Conservation (phyloP, 2,888 invertebrate species). For the Zeuzera pyrina region DNA sequence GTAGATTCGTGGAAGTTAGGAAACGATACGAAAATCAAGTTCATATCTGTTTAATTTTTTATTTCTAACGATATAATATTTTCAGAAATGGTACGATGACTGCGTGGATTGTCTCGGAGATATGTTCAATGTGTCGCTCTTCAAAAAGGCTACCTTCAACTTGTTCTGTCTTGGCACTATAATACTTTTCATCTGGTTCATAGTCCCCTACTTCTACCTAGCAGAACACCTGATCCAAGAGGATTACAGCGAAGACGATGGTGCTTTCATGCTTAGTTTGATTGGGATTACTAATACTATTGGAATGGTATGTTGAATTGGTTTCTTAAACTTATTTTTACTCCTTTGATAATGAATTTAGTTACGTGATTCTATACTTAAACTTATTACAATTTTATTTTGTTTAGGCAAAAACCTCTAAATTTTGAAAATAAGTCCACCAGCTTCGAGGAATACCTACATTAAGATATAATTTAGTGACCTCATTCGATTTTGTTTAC, state of each 20-base stretch:
- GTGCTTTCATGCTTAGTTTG: conserved; percentile 85
- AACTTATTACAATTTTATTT: no score
- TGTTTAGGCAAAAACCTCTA: no score
- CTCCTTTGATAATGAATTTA: no score
- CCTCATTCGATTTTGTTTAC: no score
- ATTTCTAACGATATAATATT: no score
- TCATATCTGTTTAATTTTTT: no score
- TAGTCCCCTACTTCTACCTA: conserved; percentile 95
- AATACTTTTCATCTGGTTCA: conserved; percentile 93
- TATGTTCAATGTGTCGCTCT: conserved; percentile 84
- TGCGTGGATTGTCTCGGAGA: conserved; percentile 45
- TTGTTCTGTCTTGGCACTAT: conserved; percentile 89
- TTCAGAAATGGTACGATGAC: conserved; percentile 60
- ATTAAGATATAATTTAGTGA: no score
- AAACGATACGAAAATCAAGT: no score
- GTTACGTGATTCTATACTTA: no score
- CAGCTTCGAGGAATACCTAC: no score
- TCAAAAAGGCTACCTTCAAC: conserved; percentile 83
- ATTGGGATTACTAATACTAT: conserved; percentile 93
- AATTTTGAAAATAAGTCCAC: no score
- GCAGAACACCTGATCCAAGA: conserved; percentile 84
- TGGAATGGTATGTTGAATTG: conserved; percentile 79
- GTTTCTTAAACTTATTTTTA: neutral
- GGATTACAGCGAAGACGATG: conserved; percentile 80
- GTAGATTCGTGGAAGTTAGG: no score